These are phyloP conservation scores for Agrenia bidenticulata DNA, from an alignment of 2,888 invertebrate species.

Conservation along the genomic window DNA sequence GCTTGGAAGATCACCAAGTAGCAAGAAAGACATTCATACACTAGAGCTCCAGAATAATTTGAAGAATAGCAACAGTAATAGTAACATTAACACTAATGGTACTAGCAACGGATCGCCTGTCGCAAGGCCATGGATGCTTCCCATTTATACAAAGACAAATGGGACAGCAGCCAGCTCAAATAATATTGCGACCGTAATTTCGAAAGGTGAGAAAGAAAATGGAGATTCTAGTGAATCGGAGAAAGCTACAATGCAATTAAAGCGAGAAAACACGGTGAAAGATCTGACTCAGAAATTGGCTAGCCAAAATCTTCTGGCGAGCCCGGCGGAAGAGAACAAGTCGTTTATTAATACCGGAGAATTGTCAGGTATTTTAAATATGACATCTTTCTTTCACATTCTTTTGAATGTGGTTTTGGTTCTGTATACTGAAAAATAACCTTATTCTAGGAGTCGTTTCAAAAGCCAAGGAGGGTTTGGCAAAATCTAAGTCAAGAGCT, in stretches of 20 bases:
- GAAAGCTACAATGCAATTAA: conserved; percentile 67
- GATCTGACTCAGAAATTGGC: conserved; percentile 83
- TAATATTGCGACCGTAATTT: conserved; percentile 21
- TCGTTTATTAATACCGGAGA: conserved; percentile 49
- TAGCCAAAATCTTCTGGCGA: conserved; percentile 66
- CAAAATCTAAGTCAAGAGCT: conserved; percentile 80
- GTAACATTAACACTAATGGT: conserved; percentile 33
- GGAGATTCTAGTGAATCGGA: conserved; percentile 37
- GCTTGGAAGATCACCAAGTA: conserved; percentile 44
- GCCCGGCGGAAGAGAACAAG: conserved; percentile 57
- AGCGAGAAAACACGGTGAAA: conserved; percentile 82
- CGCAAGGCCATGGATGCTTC: conserved; percentile 51
- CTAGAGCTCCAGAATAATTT: conserved; percentile 43
- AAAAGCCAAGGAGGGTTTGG: conserved; percentile 89
- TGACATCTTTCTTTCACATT: neutral
- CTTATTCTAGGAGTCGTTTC: conserved; percentile 88
- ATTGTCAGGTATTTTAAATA: conserved; percentile 38
- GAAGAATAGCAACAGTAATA: conserved; percentile 35
- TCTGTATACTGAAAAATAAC: conserved; percentile 58
- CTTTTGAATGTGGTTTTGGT: too few species aligned
- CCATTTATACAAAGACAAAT: conserved; percentile 47
- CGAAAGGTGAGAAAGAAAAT: conserved; percentile 41
- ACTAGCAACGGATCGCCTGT: conserved; percentile 36
- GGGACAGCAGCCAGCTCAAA: conserved; percentile 38
- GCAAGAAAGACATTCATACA: conserved; percentile 39